A percentile compares a stretch with the other conserved stretches of the same genome.
Evolutionary conservation across 2,113 vertebrate species (phyloP).

Genomic region (Nipponia nippon): DNA sequence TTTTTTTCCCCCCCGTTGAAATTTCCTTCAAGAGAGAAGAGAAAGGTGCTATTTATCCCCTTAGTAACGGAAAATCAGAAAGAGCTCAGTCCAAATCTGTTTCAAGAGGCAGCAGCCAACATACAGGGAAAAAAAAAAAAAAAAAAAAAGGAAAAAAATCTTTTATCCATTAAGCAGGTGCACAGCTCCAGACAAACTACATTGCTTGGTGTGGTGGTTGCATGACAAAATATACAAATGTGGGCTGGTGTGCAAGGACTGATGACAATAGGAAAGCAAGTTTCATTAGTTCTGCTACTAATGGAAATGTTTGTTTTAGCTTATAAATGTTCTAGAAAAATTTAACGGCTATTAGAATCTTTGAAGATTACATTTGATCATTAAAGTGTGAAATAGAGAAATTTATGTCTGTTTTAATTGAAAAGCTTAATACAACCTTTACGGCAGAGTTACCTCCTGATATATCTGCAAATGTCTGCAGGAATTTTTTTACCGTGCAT

Average conservation of each 20-base stretch:
- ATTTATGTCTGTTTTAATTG: slow-evolving; percentile 19
- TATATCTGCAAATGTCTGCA: neutral
- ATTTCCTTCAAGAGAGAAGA: neutral
- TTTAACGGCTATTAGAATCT: neutral
- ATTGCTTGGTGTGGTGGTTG: neutral
- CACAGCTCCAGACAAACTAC: neutral
- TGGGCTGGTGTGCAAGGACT: neutral
- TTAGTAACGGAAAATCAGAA: neutral
- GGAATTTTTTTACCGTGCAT: neutral
- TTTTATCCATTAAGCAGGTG: neutral
- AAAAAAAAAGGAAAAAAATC: neutral
- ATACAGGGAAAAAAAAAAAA: neutral
- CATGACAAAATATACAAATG: neutral
- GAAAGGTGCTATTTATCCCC: neutral
- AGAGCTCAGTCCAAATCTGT: neutral
- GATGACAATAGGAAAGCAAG: neutral
- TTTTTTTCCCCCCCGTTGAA: neutral
- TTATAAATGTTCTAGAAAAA: neutral
- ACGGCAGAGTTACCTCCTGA: neutral
- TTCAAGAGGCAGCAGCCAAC: neutral
- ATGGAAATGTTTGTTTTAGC: neutral
- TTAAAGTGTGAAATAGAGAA: slow-evolving; percentile 26
- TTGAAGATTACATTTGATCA: neutral
- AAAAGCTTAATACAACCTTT: slow-evolving; percentile 18
- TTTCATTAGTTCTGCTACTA: slow-evolving; percentile 20